These are phyloP conservation scores for Eueremaeus valkanovi DNA, from an alignment of 2,888 invertebrate genomes.

Conservation along the genomic window DNA sequence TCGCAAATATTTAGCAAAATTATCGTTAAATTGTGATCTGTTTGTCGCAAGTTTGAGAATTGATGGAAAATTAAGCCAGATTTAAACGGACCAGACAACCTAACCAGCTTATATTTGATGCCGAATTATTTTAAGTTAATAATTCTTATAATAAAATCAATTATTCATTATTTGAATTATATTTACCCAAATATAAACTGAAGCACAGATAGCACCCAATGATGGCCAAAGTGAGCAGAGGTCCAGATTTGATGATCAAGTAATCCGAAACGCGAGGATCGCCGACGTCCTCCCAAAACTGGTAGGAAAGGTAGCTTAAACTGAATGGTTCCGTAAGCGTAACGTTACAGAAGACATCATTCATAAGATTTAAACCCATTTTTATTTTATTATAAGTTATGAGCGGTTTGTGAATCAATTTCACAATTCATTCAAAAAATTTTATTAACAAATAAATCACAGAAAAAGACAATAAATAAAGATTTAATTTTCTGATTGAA, in stretches of 20 bases:
- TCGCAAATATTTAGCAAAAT: too few relatives aligned
- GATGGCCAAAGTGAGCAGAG: not conserved
- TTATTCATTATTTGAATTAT: too few relatives aligned
- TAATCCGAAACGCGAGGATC: not conserved
- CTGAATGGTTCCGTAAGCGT: not conserved
- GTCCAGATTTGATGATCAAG: not conserved
- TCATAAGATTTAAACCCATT: constrained; percentile 7
- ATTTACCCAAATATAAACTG: not conserved
- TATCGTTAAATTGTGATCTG: too few relatives aligned
- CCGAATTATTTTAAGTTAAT: too few relatives aligned
- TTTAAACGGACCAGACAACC: too few relatives aligned
- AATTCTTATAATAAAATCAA: too few relatives aligned
- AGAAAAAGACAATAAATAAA: not conserved
- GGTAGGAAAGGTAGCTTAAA: not conserved
- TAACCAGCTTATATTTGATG: too few relatives aligned
- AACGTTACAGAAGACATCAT: not conserved
- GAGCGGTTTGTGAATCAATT: not conserved
- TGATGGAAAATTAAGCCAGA: too few relatives aligned
- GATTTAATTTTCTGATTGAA: not conserved
- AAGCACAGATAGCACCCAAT: not conserved
- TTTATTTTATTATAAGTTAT: too few relatives aligned
- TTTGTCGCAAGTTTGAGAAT: too few relatives aligned
- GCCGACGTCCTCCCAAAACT: not conserved
- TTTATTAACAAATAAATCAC: not conserved
- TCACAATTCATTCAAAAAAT: not conserved